Evolutionary conservation across 2,888 invertebrate species (phyloP), one percentile per base, ranked within the genome.

Genomic region (Crioceris asparagi): DNA sequence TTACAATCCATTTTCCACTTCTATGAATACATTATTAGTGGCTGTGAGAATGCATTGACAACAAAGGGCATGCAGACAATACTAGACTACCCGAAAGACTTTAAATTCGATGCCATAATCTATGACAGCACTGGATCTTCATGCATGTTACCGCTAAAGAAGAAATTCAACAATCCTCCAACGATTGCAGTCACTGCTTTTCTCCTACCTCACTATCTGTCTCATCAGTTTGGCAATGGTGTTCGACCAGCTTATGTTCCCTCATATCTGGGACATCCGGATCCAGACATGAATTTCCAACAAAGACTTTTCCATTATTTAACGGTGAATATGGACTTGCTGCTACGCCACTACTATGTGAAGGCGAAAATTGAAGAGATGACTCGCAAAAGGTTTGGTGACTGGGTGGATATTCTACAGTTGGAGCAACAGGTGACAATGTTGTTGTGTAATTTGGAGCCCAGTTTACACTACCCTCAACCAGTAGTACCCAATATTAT

Each of bases 401-500:
- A 49, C 5, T 32, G 52, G 18, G 48, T 56, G 34, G 37, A 37
- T 10, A 40, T 38, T 16, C 42, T 55, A 26, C 36, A 52, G 3
- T 19, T 58, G 1, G 49, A 57, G 34, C 46, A 48, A 17, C 47
- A 48, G 19, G 48, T 60, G 12, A 48, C 52, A 10, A 34, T 62
- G 18, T 36, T 58, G 3, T 42, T 64, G 17, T 41, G 53, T 1
- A 62, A 62, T 46, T 47, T 49, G 18, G 50, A 59, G 47, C 51
- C 54, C 3, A 38, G 53, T 5, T 41, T 60, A 10, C 50, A 56
- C 45, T 52, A 50, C 38, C 51, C 59, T 1, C 52, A 53, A 44
- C 46, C 56, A 0, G 35, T 60, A 11, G 46, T 59, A 5, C 61
- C 62, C 4, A 60, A 62, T 44, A 54, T 62, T 31, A 60, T 62